phyloP scores from a whole-genome alignment of 2,888 invertebrate species.

The Saturnia japonica region DNA sequence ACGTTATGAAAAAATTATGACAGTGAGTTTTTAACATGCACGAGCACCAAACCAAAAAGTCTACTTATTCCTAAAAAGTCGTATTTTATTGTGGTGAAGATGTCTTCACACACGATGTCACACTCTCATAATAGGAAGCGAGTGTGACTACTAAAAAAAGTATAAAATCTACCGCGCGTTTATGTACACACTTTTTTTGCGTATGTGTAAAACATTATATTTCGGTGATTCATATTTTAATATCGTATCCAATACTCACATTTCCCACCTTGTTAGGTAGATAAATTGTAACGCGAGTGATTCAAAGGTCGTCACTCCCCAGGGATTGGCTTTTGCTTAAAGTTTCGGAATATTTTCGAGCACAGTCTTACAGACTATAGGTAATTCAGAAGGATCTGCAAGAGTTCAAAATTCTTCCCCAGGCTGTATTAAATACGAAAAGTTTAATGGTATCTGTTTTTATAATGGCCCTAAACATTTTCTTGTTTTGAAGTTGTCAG shows the following conservation, averaged over 20 bases:
- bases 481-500: not conserved
- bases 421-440: constrained; percentile 52
- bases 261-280: not conserved
- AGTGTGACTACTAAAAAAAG: too few species aligned
- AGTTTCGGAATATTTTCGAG: constrained; percentile 44
- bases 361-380: constrained; percentile 40
- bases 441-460: constrained; percentile 49
- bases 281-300: not conserved
- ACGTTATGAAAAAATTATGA: too few species aligned
- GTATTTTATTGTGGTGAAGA: too few species aligned
- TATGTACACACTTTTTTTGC: too few species aligned
- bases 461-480: not conserved
- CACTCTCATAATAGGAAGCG: too few species aligned
- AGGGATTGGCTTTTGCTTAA: constrained; percentile 39
- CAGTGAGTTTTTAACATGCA: too few species aligned
- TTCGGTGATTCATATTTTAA: not conserved
- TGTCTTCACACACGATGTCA: too few species aligned
- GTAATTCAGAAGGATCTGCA: constrained; percentile 44
- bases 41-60: too few species aligned
- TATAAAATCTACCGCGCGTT: too few species aligned
- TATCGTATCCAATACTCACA: not conserved
- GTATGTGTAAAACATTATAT: not conserved
- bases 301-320: constrained; percentile 25
- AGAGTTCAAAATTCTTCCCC: constrained; percentile 43
- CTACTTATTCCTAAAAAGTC: too few species aligned